Conservation (phyloP, 2,113 vertebrate species). For the Mormyrus iriodes region DNA sequence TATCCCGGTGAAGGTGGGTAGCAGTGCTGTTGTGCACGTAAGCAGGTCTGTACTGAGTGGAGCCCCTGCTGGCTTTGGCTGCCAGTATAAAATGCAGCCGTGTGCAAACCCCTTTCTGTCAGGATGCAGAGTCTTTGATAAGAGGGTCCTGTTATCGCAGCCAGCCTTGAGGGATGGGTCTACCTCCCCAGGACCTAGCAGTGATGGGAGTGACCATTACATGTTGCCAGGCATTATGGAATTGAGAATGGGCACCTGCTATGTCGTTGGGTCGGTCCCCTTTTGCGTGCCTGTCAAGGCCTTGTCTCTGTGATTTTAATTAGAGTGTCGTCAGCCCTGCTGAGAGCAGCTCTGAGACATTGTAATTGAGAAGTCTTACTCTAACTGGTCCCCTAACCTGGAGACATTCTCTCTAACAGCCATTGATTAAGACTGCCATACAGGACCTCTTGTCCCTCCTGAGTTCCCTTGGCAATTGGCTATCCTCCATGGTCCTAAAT, state of each 20-base stretch:
- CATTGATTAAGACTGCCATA: background rate
- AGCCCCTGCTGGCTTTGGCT: background rate
- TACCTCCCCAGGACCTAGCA: background rate
- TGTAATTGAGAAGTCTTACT: slow-evolving; percentile 2
- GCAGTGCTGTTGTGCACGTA: background rate
- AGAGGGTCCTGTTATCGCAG: background rate
- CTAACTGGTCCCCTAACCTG: background rate
- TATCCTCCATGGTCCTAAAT: background rate
- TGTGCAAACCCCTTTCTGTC: background rate
- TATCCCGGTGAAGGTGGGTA: background rate
- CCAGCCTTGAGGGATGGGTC: background rate
- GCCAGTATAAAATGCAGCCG: background rate
- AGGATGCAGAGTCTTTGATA: background rate
- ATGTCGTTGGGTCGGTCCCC: background rate
- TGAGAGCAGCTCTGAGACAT: slow-evolving; percentile 7
- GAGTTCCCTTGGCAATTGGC: background rate
- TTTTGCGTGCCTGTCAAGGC: background rate
- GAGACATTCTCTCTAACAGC: slow-evolving; percentile 5
- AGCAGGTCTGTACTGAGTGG: background rate
- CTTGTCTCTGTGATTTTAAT: background rate
- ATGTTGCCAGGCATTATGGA: background rate
- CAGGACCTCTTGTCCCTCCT: background rate
- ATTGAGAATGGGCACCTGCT: background rate
- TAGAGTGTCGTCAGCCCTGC: background rate
- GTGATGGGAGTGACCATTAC: background rate